Evolutionary conservation across 2,797 vertebrate species (phyloP), one percentile per base, ranked within the genome.

Genomic region (Momotus momota): DNA sequence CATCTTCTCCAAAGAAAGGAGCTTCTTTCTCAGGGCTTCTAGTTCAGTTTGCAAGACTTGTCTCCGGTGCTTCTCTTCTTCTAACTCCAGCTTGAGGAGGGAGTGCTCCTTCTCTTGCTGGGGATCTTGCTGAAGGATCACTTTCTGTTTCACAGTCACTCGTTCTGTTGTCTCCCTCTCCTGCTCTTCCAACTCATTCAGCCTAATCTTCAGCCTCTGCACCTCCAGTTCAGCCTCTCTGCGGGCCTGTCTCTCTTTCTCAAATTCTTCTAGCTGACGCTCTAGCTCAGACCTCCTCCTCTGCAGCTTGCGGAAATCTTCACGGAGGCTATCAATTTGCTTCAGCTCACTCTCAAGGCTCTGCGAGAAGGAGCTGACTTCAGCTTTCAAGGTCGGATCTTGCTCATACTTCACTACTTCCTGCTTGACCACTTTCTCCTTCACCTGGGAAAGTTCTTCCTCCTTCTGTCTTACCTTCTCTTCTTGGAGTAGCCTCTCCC

Each of bases 101-200:
- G 98, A 98, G 67, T 99, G 98, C 88, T 99, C 99, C 82, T 99
- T 99, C 96, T 99, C 99, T 96, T 99, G 99, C 93, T 99, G 99
- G 29, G 99, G 99, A 96, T 99, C 99, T 97, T 99, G 99, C 96
- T 99, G 99, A 57, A 99, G 98, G 48, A 99, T 99, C 17, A 99
- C 99, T 97, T 99, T 99, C 96, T 99, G 99, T 96, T 99, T 99
- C 83, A 99, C 98, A 0, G 99, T 99, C 58, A 99, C 99, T 93
- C 99, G 99, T 94, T 99, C 99, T 7, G 98, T 98, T 26, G 98
- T 99, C 93, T 99, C 99, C 71, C 98, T 98, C 96, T 99, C 99
- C 8, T 98, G 98, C 90, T 99, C 98, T 75, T 98, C 98, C 62
- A 99, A 96, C 77, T 99, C 99, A 0, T 92, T 98, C 73, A 99